phyloP scores from a whole-genome alignment of 1,140 invertebrate species.

The Oncopodura yosiiana region DNA sequence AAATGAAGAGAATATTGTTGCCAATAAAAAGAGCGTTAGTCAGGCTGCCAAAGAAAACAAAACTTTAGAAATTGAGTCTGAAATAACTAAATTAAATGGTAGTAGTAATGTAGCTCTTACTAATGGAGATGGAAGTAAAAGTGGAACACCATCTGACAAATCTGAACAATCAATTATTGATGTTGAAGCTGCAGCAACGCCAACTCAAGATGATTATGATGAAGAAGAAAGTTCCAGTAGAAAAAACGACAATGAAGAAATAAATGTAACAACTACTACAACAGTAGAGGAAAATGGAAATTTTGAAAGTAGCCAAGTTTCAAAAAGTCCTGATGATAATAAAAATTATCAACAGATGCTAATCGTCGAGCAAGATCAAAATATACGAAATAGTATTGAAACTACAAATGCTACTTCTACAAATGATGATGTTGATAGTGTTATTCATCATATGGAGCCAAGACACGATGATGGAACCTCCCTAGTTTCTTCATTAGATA shows the following conservation, averaged over 20 bases:
- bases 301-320: constrained; percentile 38
- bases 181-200: constrained; percentile 2
- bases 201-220: neutral
- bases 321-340: constrained; percentile 34
- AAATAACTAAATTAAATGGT: too few species aligned
- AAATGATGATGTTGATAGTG: constrained; percentile 32
- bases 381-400: constrained; percentile 13
- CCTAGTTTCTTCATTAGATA: constrained; percentile 26
- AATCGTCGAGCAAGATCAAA: constrained; percentile 13
- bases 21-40: too few species aligned
- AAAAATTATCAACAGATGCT: constrained; percentile 12
- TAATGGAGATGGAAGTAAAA: constrained; percentile 14
- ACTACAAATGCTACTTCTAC: constrained; percentile 1
- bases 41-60: too few species aligned
- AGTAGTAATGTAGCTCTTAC: constrained; percentile 2
- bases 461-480: constrained; percentile 32
- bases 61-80: too few species aligned
- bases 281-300: constrained; percentile 9
- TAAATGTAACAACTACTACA: neutral
- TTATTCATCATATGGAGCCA: constrained; percentile 33
- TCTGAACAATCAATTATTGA: constrained; percentile 16
- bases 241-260: constrained; percentile 18
- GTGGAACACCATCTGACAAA: constrained; percentile 28
- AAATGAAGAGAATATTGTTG: too few species aligned
- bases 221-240: constrained; percentile 10